These are phyloP conservation scores for Amphilophus citrinellus DNA, from an alignment of 2,113 vertebrate species.

Conservation along the genomic window DNA sequence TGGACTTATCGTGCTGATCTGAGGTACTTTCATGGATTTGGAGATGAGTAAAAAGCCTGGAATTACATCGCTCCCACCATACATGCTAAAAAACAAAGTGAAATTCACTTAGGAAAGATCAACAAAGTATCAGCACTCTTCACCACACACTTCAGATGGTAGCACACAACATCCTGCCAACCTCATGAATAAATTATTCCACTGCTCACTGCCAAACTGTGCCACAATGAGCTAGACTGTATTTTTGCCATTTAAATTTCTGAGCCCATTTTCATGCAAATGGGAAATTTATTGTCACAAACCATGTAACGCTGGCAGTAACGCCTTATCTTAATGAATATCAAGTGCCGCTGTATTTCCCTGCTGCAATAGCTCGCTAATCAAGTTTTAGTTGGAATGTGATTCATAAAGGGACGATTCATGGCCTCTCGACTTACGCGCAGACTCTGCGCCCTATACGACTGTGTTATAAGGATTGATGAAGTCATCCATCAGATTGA, in stretches of 20 bases:
- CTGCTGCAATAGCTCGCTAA: conserved; percentile 67
- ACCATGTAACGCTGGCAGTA: conserved; percentile 53
- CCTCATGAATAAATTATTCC: conserved; percentile 58
- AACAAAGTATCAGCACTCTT: conserved; percentile 9
- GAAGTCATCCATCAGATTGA: conserved; percentile 80
- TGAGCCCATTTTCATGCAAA: conserved; percentile 65
- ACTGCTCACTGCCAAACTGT: conserved; percentile 39
- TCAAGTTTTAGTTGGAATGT: conserved; percentile 74
- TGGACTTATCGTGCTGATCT: conserved; percentile 2
- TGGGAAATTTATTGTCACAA: conserved; percentile 70
- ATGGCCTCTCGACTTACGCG: conserved; percentile 60
- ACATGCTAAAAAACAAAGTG: not conserved
- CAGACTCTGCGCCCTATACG: conserved; percentile 33
- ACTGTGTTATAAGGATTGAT: conserved; percentile 68
- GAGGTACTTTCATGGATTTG: conserved; percentile 2
- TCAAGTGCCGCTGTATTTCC: conserved; percentile 68
- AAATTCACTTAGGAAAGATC: conserved; percentile 12
- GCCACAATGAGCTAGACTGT: conserved; percentile 51
- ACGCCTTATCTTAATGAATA: conserved; percentile 70
- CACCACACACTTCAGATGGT: conserved; percentile 55
- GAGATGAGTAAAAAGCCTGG: not conserved
- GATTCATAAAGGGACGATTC: conserved; percentile 77
- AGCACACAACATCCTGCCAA: conserved; percentile 37
- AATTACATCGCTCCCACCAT: not conserved
- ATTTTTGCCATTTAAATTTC: conserved; percentile 60